Percentiles rank a stretch among this genome's conserved stretches.
phyloP scores from a whole-genome alignment of 2,888 invertebrate genomes.

The Aphidoletes aphidimyza region DNA sequence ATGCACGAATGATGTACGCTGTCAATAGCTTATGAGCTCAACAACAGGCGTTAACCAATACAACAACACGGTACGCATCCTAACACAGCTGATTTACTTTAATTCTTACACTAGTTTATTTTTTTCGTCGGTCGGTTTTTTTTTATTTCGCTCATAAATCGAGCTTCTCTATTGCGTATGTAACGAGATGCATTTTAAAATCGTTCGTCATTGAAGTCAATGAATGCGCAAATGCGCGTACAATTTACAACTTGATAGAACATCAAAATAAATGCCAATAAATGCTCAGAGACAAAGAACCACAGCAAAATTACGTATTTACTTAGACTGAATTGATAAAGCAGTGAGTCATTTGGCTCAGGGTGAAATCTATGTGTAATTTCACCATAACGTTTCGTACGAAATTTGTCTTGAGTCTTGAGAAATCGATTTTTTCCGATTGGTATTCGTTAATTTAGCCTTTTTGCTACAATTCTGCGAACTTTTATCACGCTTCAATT shows the following conservation, averaged over 20 bases:
- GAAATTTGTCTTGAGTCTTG: too few relatives aligned
- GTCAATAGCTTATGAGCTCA: neutral
- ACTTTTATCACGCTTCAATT: too few relatives aligned
- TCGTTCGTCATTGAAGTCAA: neutral
- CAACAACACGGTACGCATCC: neutral
- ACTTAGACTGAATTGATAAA: neutral
- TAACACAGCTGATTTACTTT: slow-evolving; percentile 28
- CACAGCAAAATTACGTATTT: neutral
- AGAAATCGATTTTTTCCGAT: neutral
- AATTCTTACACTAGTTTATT: neutral
- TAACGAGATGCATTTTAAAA: neutral
- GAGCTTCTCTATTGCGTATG: neutral
- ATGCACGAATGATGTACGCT: neutral
- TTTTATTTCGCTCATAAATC: neutral
- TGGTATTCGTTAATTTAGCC: neutral
- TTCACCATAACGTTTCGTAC: too few relatives aligned
- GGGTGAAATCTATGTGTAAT: neutral
- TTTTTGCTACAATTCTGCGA: too few relatives aligned
- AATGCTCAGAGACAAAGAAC: neutral
- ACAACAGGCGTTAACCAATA: slow-evolving; percentile 47
- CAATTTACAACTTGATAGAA: neutral
- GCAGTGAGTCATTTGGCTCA: neutral
- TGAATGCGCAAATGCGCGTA: neutral
- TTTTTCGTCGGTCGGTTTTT: neutral
- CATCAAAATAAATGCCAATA: too few relatives aligned